Base-by-base conservation (phyloP, 1,140 invertebrate species). In the Coelopa frigida region DNA sequence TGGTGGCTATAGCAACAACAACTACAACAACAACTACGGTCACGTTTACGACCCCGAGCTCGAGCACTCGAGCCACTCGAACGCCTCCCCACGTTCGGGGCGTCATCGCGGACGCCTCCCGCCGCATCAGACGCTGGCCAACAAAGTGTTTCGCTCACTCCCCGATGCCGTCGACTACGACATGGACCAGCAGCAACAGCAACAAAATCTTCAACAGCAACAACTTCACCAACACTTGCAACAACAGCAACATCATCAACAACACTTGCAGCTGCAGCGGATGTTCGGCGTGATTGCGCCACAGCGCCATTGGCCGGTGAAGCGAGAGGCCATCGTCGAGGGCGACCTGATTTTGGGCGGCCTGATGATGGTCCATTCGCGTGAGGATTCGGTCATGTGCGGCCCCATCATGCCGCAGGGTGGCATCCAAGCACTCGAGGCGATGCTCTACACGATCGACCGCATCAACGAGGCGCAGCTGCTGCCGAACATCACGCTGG, bases 311-410 rank as follows among this genome's bases (percentile, higher is more conserved):
- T 94, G 92, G 91, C 91, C 91, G 0, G 78, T 89, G 3, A 93
- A 94, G 56, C 79, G 82, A 41, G 86, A 90, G 55, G 86, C 89
- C 0, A 80, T 85, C 1, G 82, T 94, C 3, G 84, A 89, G 59
- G 92, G 91, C 0, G 82, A 94, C 52, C 66, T 89, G 1, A 77
- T 88, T 0, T 70, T 97, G 0, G 93, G 93, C 4, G 92, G 89
- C 0, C 72, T 95, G 4, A 94, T 95, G 87, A 95, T 95, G 89
- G 83, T 93, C 0, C 89, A 93, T 61, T 87, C 90, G 55, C 70
- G 89, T n/a, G 84, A 90, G 55, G 83, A 87, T 52, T 70, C 72
- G 2, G 74, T 83, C 11, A 84, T 78, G 3, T 93, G 89, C 57
- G 89, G 89, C 0, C 84, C 83, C 0, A 80, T 93, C 3, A 92